These are phyloP conservation scores for Lepisosteus osseus DNA, from an alignment of 2,113 vertebrate genomes.

Conservation along the genomic window DNA sequence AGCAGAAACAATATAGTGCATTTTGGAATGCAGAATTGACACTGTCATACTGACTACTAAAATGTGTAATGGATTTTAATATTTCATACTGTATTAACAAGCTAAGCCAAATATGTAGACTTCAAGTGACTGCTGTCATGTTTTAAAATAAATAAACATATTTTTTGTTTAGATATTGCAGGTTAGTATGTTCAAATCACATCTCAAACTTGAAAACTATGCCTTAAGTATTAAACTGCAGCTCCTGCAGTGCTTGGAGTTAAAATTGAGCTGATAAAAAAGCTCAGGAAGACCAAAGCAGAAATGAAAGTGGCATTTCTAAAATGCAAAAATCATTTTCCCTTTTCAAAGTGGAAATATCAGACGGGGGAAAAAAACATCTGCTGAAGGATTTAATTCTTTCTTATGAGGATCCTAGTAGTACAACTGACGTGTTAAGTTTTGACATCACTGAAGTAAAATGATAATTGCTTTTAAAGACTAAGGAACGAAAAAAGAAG, in stretches of 20 bases:
- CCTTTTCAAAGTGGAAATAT: constrained; percentile 54
- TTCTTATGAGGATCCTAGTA: constrained; percentile 57
- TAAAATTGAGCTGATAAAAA: constrained; percentile 35
- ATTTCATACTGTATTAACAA: too few species aligned
- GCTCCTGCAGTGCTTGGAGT: constrained; percentile 45
- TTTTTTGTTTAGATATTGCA: too few species aligned
- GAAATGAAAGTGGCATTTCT: constrained; percentile 52
- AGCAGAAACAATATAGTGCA: too few species aligned
- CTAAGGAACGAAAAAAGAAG: constrained; percentile 56
- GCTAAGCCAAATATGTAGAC: too few species aligned
- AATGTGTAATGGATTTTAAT: too few species aligned
- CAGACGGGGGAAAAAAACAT: constrained; percentile 40
- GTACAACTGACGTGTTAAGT: constrained; percentile 53
- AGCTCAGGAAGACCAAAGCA: constrained; percentile 43
- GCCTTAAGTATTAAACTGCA: constrained; percentile 32
- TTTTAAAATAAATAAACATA: too few species aligned
- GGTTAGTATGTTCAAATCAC: constrained; percentile 23
- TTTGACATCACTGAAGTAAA: constrained; percentile 58
- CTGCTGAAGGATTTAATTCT: constrained; percentile 62
- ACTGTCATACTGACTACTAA: too few species aligned
- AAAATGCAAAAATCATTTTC: constrained; percentile 50
- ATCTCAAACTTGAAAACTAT: constrained; percentile 46
- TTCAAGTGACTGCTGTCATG: too few species aligned
- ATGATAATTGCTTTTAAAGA: constrained; percentile 75
- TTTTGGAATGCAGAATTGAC: too few species aligned